These are phyloP conservation scores for Macroglossus sobrinus DNA, from an alignment of 2,113 vertebrate species.

Conservation along the genomic window DNA sequence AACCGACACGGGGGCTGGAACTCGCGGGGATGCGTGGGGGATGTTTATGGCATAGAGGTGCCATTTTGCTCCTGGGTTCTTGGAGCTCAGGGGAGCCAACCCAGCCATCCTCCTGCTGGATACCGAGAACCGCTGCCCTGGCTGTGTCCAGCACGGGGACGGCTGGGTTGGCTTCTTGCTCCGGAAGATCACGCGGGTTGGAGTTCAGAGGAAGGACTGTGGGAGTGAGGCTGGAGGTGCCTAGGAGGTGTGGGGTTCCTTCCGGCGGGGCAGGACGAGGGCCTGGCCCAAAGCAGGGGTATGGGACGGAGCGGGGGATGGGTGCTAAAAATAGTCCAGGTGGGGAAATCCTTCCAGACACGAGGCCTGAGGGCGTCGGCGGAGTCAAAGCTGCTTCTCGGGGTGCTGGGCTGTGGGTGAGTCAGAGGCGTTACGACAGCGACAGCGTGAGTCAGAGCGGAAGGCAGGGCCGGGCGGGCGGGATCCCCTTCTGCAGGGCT, in stretches of 20 bases:
- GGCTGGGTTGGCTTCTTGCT: not conserved
- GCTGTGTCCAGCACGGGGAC: not conserved
- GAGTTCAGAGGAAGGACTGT: not conserved
- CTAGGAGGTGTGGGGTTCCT: no score
- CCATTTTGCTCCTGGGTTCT: not conserved
- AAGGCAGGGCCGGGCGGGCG: not conserved
- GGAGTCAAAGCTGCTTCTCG: not conserved
- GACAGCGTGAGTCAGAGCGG: not conserved
- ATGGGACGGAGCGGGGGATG: not conserved
- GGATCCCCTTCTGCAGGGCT: not conserved
- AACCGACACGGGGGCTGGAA: not conserved
- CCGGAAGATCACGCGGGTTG: not conserved
- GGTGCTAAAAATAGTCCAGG: not conserved
- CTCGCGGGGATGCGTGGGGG: not conserved
- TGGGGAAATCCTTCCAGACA: not conserved
- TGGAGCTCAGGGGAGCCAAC: not conserved
- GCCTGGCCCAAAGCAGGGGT: not conserved
- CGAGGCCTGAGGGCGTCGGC: not conserved
- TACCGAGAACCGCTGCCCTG: not conserved
- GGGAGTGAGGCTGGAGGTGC: not conserved
- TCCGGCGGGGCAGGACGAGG: not conserved
- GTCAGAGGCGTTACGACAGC: not conserved
- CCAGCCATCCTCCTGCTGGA: no score
- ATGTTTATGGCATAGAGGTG: not conserved
- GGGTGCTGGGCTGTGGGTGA: slow-evolving; percentile 17